These are phyloP conservation scores for Prinia subflava DNA, from an alignment of 2,113 vertebrate genomes.

Conservation along the genomic window DNA sequence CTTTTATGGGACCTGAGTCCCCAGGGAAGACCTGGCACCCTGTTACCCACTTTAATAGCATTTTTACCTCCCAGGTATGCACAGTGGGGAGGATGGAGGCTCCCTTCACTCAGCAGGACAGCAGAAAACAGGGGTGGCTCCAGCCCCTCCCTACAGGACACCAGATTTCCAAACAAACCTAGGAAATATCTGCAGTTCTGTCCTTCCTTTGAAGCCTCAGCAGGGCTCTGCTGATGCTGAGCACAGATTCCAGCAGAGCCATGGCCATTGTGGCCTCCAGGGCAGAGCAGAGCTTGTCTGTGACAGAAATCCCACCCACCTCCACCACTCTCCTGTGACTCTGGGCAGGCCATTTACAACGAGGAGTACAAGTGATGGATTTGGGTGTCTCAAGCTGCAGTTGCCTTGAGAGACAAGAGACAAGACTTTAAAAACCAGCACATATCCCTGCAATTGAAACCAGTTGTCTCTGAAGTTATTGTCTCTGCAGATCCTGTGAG, in stretches of 20 bases:
- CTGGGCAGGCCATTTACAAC: neutral
- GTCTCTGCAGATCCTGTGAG: neutral
- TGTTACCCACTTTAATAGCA: neutral
- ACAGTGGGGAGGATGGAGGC: neutral
- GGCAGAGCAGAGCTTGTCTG: neutral
- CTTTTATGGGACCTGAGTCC: neutral
- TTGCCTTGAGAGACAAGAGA: neutral
- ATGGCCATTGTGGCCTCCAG: neutral
- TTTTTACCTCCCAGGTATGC: neutral
- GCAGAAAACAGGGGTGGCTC: neutral
- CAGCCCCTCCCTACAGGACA: neutral
- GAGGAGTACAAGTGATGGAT: neutral
- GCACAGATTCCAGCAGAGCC: neutral
- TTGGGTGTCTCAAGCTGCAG: neutral
- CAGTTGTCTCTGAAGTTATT: neutral
- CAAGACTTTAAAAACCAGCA: neutral
- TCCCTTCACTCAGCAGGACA: rapidly evolving
- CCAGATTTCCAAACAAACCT: neutral
- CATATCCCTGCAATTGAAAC: neutral
- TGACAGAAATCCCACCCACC: neutral
- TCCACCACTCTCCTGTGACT: neutral
- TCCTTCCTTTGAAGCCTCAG: neutral
- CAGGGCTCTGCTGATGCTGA: neutral
- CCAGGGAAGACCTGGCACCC: neutral
- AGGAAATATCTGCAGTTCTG: neutral